Base-by-base conservation (phyloP, 2,797 vertebrate genomes). In the Sebastes miniatus region DNA sequence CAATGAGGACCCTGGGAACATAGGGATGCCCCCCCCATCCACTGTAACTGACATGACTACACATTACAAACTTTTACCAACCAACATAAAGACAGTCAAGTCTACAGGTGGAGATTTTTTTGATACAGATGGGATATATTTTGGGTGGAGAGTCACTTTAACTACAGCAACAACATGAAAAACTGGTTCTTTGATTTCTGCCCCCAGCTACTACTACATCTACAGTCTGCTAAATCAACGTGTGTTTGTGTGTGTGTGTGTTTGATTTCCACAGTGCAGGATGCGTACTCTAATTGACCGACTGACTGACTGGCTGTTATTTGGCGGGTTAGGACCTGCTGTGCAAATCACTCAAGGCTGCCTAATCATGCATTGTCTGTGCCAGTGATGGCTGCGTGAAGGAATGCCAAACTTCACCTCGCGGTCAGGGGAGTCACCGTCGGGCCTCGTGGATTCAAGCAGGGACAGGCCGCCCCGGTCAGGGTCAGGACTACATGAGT, bases 301-400 rank as follows among this genome's bases (percentile, higher is more conserved):
- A 73, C 52, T 58, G 80, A 72, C 77, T 80, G 80, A 74, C 77
- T 79, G 81, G 11, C 68, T 82, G 86, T 83, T 83, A 72, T 68
- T 70, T 70, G 78, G 67, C 90, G 32, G 77, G 91, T 87, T 81
- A 27, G 61, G 62, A 83, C 91, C 81, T 86, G 89, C 65, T 85
- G 68, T 79, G 81, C 13, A 22, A 73, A 84, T 83, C 83, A 81
- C 88, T 89, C 79, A 52, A 4, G 81, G 87, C 84, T 68, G 75
- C 79, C 76, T 86, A 79, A 87, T 87, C 83, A 75, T 32, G 79
- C 81, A 67, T 83, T 86, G 73, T 87, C 20, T 83, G 73, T 32
- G 69, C 39, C 69, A 57, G 73, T 22, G 78, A 86, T 2, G 73
- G 43, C 82, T 75, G 70, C 32, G 62, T 69, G 61, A 76, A 91